Conservation (phyloP, 2,888 invertebrate genomes). For the Drosophila paracracens region DNA sequence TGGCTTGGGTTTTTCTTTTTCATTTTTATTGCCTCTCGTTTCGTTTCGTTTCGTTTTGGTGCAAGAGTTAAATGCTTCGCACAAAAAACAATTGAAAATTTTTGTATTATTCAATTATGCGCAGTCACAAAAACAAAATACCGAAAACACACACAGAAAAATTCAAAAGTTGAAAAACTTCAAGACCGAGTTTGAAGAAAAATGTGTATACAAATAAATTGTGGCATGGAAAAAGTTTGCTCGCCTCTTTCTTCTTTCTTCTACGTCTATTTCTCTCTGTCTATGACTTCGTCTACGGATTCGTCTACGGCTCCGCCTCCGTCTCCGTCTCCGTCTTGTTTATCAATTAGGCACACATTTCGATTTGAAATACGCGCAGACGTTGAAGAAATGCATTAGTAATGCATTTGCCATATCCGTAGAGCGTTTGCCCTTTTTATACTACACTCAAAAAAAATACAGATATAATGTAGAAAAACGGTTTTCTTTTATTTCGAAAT, state of each 20-base stretch:
- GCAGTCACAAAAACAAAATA: constrained; percentile 25
- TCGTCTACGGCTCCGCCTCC: constrained; percentile 4
- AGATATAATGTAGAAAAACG: not conserved
- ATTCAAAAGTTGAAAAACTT: constrained; percentile 36
- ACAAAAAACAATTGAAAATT: constrained; percentile 59
- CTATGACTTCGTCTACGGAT: not conserved
- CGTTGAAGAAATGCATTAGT: constrained; percentile 54
- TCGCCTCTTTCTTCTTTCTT: not conserved
- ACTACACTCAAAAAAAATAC: not conserved
- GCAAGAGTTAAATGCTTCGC: constrained; percentile 22
- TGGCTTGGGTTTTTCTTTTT: constrained; percentile 14
- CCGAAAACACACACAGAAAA: not conserved
- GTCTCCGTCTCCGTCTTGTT: constrained; percentile 48
- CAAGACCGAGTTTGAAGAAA: constrained; percentile 30
- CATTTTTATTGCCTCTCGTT: constrained; percentile 53
- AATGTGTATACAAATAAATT: constrained; percentile 23
- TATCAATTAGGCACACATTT: constrained; percentile 74
- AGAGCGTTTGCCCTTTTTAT: constrained; percentile 39
- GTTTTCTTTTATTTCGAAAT: not conserved
- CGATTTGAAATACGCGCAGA: constrained; percentile 32
- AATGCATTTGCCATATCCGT: constrained; percentile 60
- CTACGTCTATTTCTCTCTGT: constrained; percentile 1
- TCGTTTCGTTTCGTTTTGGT: constrained; percentile 27
- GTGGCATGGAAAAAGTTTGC: constrained; percentile 30
- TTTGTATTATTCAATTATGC: constrained; percentile 72